phyloP scores from a whole-genome alignment of 2,113 vertebrate species.

The Natator depressus region DNA sequence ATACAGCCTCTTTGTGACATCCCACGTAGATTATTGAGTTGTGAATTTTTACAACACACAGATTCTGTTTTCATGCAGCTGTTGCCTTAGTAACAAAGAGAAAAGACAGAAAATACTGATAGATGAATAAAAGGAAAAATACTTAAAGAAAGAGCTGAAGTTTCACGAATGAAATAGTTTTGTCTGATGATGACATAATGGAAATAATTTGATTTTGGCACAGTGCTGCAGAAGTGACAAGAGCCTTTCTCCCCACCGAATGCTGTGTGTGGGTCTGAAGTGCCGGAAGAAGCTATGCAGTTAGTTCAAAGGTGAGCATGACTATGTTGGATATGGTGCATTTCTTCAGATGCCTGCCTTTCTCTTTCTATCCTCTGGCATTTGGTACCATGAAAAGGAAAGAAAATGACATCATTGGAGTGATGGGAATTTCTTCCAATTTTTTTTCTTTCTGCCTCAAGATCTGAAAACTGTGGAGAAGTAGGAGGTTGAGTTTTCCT shows the following conservation, averaged over 20 bases:
- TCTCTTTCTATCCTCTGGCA: background rate
- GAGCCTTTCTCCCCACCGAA: background rate
- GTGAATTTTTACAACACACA: background rate
- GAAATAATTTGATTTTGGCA: background rate
- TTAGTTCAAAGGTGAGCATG: background rate
- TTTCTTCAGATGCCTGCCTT: background rate
- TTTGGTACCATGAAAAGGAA: background rate
- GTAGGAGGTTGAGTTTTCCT: background rate
- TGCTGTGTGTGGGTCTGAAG: background rate
- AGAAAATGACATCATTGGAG: background rate
- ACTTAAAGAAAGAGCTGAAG: background rate
- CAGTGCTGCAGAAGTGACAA: background rate
- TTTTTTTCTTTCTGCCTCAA: background rate
- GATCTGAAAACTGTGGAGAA: background rate
- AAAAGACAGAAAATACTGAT: background rate
- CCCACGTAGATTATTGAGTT: background rate
- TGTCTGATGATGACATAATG: background rate
- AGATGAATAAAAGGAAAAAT: background rate
- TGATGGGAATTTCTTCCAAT: background rate
- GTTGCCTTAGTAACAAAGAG: background rate
- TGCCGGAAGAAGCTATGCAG: background rate
- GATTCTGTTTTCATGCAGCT: background rate
- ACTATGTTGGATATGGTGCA: background rate
- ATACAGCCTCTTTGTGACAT: background rate
- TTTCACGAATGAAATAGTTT: conserved; percentile 23